Percentiles rank a stretch among this genome's conserved stretches.
Evolutionary conservation across 2,797 vertebrate species (phyloP).

Genomic region (Apodemus agrarius): DNA sequence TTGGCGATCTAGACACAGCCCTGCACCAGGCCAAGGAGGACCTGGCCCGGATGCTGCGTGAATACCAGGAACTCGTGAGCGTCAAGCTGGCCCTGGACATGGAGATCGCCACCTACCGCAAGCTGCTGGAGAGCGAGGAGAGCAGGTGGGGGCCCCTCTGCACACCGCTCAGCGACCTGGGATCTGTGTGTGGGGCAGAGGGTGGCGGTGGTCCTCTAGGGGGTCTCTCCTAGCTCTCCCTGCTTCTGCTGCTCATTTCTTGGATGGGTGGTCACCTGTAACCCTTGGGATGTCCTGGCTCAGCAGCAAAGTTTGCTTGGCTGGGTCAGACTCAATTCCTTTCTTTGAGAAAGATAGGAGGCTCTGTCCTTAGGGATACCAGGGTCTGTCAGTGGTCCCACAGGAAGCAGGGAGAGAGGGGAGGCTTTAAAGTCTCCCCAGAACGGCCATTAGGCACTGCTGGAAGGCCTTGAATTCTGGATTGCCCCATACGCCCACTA

Average conservation of each 20-base stretch:
- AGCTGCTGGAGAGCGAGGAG: slow-evolving; percentile 91
- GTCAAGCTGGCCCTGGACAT: slow-evolving; percentile 92
- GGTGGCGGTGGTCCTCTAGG: not conserved
- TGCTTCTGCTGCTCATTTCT: not conserved
- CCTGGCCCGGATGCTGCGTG: slow-evolving; percentile 85
- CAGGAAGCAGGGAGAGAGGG: not conserved
- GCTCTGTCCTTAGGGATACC: not conserved
- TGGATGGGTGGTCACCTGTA: not conserved
- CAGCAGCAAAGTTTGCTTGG: not conserved
- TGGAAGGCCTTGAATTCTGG: not conserved
- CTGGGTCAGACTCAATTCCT: not conserved
- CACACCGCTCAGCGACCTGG: not conserved
- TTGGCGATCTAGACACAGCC: slow-evolving; percentile 86
- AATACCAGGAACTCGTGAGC: slow-evolving; percentile 92
- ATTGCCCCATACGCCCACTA: not conserved
- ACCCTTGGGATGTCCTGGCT: not conserved
- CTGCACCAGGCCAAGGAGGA: slow-evolving; percentile 88
- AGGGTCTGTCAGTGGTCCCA: not conserved
- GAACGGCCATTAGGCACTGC: not conserved
- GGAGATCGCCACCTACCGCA: slow-evolving; percentile 93
- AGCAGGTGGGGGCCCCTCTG: slow-evolving; percentile 77
- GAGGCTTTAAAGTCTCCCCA: rapidly evolving
- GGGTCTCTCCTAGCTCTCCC: not conserved
- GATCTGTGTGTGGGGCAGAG: not conserved
- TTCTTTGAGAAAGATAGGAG: not conserved